Evolutionary conservation across 1,140 invertebrate species (phyloP), one percentile per base, ranked within the genome.

Genomic region (Aphis craccivora): DNA sequence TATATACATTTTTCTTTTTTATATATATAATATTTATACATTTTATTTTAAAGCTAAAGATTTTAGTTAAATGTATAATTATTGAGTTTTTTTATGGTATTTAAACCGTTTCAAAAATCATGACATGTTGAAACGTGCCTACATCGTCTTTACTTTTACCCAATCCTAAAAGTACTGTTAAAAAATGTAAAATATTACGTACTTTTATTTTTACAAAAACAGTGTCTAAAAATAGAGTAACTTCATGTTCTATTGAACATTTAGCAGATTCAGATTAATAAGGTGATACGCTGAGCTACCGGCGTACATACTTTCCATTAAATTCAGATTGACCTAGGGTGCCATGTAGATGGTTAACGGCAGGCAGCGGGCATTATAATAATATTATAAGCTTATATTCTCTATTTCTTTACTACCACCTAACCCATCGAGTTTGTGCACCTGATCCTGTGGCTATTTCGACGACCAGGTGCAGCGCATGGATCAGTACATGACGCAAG

Each of bases 351-450:
- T 14, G 83, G 37, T 43, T 84, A 40, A 43, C 83, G 81, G 83
- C 8, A 4, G 8, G 40, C 1, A 37, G 76, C 6, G 35, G 81
- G 9, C 37, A 76, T 76, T 76, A n/a, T 18, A 76, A 76, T 76
- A 76, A 76, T 76, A 76, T 76, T 76, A 40, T 83, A 84, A 84
- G 83, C 40, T 84, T 18, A n/a, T 76, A 76, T n/a, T 84, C 83
- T 84, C 60, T n/a, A 35, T n/a, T n/a, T 76, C 60, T 76, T n/a
- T 76, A 76, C n/a, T 37, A 11, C 83, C 22, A 0, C 2, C 37
- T 23, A 40, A 25, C 23, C 37, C 7, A 1, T 14, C 23, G 40
- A 40, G 83, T 25, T 37, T 40, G 22, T 84, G 22, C 83, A 84
- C 83, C 83, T 84, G 83, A 40, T 84, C 83, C 83, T 40, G 83